Evolutionary conservation across 2,113 vertebrate species (phyloP).

Genomic region (Sinocyclocheilus grahami): DNA sequence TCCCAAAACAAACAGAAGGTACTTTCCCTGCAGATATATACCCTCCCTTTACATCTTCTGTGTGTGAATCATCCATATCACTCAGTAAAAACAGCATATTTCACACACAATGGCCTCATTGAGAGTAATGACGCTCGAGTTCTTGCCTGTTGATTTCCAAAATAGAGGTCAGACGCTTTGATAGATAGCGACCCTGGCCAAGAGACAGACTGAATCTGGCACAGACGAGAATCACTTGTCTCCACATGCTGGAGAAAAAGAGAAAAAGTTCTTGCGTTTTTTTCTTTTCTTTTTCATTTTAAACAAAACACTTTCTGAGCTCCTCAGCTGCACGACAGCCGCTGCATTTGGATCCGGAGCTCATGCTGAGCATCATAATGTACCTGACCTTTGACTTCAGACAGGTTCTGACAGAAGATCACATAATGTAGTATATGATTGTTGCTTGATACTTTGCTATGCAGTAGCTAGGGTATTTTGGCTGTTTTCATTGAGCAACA

Average conservation of each 20-base stretch:
- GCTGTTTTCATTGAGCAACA: neutral
- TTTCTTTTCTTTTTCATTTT: neutral
- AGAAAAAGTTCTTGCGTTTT: neutral
- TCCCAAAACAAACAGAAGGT: neutral
- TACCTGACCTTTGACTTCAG: neutral
- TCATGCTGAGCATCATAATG: too few species aligned
- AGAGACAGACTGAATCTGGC: too few species aligned
- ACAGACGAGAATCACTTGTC: neutral
- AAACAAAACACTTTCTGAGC: neutral
- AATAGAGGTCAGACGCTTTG: constrained; percentile 8
- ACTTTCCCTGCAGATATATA: neutral
- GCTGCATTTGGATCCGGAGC: too few species aligned
- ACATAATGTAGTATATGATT: neutral
- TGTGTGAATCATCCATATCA: neutral
- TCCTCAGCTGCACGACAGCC: too few species aligned
- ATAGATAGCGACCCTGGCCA: neutral
- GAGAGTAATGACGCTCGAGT: constrained; percentile 7
- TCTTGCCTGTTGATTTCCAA: constrained; percentile 26
- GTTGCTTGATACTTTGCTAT: neutral
- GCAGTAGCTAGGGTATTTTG: neutral
- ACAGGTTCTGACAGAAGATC: neutral
- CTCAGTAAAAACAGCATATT: neutral
- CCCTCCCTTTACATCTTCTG: neutral
- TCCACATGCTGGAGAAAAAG: constrained; percentile 6
- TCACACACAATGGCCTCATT: constrained; percentile 21